Percentiles rank a stretch among this genome's conserved stretches.
These are phyloP conservation scores for Seira ritae DNA, from an alignment of 2,888 invertebrate species.

Conservation along the genomic window DNA sequence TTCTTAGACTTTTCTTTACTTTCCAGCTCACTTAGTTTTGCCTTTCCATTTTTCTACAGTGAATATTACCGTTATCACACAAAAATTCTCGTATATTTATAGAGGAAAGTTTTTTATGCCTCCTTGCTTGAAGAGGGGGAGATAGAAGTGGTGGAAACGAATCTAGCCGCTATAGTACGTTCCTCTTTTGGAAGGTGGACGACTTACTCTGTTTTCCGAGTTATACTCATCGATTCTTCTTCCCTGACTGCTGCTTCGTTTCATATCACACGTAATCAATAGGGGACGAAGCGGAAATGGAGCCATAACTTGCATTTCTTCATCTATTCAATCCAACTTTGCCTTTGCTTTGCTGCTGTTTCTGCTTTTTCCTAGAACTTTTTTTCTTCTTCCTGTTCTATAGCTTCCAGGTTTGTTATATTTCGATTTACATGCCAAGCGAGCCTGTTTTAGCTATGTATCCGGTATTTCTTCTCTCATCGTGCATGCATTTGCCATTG, in stretches of 20 bases:
- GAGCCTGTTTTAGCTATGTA: conserved; percentile 18
- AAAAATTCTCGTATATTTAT: conserved; percentile 16
- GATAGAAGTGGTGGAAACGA: too few relatives aligned
- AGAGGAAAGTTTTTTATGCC: background rate
- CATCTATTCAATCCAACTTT: conserved; percentile 38
- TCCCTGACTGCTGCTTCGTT: conserved; percentile 41
- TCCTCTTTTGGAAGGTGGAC: background rate
- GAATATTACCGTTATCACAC: conserved; percentile 33
- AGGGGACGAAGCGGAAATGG: conserved; percentile 62
- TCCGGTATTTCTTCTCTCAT: conserved; percentile 57
- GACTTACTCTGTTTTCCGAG: conserved; percentile 2
- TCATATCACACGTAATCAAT: conserved; percentile 65
- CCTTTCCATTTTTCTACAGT: background rate
- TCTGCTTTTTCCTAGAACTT: conserved; percentile 16
- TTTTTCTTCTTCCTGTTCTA: conserved; percentile 17
- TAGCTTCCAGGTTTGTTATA: background rate
- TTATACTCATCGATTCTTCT: conserved; percentile 18
- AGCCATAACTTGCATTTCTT: conserved; percentile 65
- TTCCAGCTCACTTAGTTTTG: background rate
- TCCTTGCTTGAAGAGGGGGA: background rate
- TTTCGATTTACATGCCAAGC: conserved; percentile 12
- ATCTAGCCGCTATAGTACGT: background rate
- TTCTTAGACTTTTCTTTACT: background rate
- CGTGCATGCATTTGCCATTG: conserved; percentile 62
- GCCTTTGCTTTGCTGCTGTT: conserved; percentile 14